A percentile compares a stretch with the other conserved stretches of the same genome.
phyloP scores from a whole-genome alignment of 2,797 vertebrate species.

The Merluccius polli region DNA sequence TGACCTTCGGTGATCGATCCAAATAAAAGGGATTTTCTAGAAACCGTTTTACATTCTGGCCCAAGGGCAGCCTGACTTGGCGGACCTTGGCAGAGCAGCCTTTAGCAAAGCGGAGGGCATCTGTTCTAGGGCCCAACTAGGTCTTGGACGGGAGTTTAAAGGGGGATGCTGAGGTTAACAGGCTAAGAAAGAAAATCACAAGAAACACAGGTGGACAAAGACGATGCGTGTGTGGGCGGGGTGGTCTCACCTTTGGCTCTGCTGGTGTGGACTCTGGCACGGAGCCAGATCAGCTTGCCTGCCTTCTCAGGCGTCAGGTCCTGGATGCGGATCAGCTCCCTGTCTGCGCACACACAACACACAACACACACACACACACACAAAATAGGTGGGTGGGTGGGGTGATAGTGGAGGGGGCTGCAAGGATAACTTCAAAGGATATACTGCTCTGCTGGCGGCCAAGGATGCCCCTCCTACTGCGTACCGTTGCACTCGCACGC shows the following conservation, averaged over 20 bases:
- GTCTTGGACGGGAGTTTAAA: not conserved
- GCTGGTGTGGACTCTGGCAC: slow-evolving; percentile 95
- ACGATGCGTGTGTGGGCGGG: slow-evolving; percentile 22
- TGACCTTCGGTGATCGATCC: not conserved
- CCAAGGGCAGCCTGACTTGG: slow-evolving; percentile 26
- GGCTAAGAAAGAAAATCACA: not conserved
- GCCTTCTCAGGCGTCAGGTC: slow-evolving; percentile 83
- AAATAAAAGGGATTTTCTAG: not conserved
- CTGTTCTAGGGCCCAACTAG: not conserved
- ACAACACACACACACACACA: not conserved
- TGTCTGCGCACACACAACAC: slow-evolving; percentile 67
- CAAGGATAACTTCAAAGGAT: slow-evolving; percentile 58
- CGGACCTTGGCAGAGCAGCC: slow-evolving; percentile 13
- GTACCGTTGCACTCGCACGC: slow-evolving; percentile 28
- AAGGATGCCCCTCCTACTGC: not conserved
- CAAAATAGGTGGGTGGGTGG: not conserved
- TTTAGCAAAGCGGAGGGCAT: slow-evolving; percentile 32
- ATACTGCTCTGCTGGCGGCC: not conserved
- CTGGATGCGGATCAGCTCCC: slow-evolving; percentile 82
- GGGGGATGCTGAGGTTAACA: not conserved
- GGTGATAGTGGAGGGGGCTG: not conserved
- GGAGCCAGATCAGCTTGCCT: slow-evolving; percentile 91
- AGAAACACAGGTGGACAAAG: not conserved
- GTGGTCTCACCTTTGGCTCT: slow-evolving; percentile 92
- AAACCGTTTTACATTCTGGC: slow-evolving; percentile 14